Conservation (phyloP, 23 tunicate genomes). For the Halocynthia aurantium region DNA sequence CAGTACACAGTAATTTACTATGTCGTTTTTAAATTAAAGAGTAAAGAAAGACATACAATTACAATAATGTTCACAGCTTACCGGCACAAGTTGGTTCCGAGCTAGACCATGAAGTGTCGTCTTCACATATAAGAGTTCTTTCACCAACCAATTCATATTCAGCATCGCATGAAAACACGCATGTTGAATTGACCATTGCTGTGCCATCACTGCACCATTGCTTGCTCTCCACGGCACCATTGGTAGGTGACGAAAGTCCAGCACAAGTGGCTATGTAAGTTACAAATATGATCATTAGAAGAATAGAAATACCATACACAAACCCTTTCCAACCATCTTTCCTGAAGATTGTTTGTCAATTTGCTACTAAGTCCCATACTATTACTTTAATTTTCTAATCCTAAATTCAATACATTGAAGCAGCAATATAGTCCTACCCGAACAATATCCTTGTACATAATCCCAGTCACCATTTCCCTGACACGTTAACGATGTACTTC, state of each 20-base stretch:
- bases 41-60: not conserved
- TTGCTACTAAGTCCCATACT: not conserved
- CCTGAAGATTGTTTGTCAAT: too few relatives aligned
- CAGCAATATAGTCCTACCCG: constrained; percentile 2
- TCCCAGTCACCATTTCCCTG: constrained; percentile 2
- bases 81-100: constrained; percentile 15
- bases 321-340: too few relatives aligned
- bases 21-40: not conserved
- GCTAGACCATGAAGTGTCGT: constrained; percentile 5
- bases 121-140: constrained; percentile 5
- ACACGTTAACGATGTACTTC: constrained; percentile 1
- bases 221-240: constrained; percentile 11
- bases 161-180: constrained; percentile 7
- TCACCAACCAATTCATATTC: not conserved
- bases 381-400: not conserved
- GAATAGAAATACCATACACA: too few relatives aligned
- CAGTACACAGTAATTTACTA: not conserved
- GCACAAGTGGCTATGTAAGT: constrained; percentile 4
- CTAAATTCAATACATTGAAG: not conserved
- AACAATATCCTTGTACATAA: not conserved
- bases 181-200: constrained; percentile 2
- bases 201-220: constrained; percentile 3
- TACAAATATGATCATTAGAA: not conserved
- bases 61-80: not conserved
- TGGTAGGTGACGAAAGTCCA: constrained; percentile 4